Base-by-base conservation (phyloP, 2,888 invertebrate genomes). In the Tribolium freemani region DNA sequence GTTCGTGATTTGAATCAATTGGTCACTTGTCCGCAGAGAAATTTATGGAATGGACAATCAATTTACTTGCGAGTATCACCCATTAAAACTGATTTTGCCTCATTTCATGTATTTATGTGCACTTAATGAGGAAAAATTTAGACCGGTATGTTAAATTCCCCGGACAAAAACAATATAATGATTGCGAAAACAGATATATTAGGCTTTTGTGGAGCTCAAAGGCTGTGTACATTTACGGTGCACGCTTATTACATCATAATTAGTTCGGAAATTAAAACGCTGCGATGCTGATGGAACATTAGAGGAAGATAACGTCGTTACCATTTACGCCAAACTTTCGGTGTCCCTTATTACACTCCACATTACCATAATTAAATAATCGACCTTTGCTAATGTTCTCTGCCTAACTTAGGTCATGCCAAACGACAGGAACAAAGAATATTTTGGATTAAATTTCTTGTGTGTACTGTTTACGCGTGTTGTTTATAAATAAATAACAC, bases 1-100 rank as follows among this genome's bases (percentile, higher is more conserved):
- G 71, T 73, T 56, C 75, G 77, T 77, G 77, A 77, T 75, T 67
- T 66, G 74, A 75, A 77, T 77, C 73, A 69, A 74, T 74, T 75
- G 74, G 71, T 71, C 67, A 70, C 46, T 69, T 67, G 58, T 68
- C 73, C 71, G 72, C 72, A 69, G 71, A 75, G 73, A 70, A 73
- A 77, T 76, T 75, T 70, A 73, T 74, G 56, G 67, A 69, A 73
- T 61, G 56, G 67, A 58, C 60, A 68, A 68, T 57, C 72, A 68
- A 60, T 66, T 53, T 46, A 60, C 26, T 71, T 53, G 48, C 60
- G 38, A 21, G 30, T 45, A 16, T 51, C 60, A 54, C 57, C 31
- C 54, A 54, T 69, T 60, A 54, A 48, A 60, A 44, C 11, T 13
- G 20, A 50, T 51, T 58, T 68, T 58, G 26, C 57, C 50, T 58